Base-by-base conservation (phyloP, 2,888 invertebrate species). In the Lampropteryx suffumata region DNA sequence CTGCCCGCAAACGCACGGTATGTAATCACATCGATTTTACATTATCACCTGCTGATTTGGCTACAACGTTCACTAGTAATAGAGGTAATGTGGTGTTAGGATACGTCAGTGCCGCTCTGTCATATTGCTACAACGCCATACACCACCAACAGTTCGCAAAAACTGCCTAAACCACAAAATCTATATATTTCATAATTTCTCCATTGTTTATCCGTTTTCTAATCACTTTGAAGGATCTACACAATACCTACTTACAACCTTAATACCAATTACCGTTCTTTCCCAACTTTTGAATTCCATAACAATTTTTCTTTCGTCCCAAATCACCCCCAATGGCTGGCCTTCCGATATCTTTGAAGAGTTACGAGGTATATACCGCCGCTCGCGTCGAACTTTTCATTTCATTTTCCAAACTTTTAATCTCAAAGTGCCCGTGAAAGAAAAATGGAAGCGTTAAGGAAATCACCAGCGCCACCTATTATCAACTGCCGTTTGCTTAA, bases 381-480 rank as follows among this genome's bases (percentile, higher is more conserved):
- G 49, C 72, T 68, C 69, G 62, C 65, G 40, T 53, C 69, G 65
- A 80, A 88, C 84, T 84, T 85, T 85, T 80, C 84, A 83, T 84
- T 84, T 84, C 82, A 84, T 86, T 84, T 86, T 82, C 79, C 79
- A 84, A 88, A 89, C 86, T 89, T 62, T 89, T 89, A 89, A 90
- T 90, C 88, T 89, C 85, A 84, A 88, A 90, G 88, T 88, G 84
- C 84, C 88, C 87, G 89, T 90, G 89, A 84, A 86, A 85, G 88
- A 89, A 89, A 85, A 87, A 89, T 84, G 84, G 81, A 71, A 71
- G 82, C 83, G 80, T 82, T 83, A 81, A 81, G 81, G 77, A 85
- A 87, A 89, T 90, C 86, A 84, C 84, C 85, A 84, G 76, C 82
- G 82, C 83, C 82, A 84, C 88, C 88, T 88, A 85, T 88, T 87